A percentile compares a stretch with the other conserved stretches of the same genome.
phyloP scores from a whole-genome alignment of 2,113 vertebrate species.

The Gallinago paraguaiae region DNA sequence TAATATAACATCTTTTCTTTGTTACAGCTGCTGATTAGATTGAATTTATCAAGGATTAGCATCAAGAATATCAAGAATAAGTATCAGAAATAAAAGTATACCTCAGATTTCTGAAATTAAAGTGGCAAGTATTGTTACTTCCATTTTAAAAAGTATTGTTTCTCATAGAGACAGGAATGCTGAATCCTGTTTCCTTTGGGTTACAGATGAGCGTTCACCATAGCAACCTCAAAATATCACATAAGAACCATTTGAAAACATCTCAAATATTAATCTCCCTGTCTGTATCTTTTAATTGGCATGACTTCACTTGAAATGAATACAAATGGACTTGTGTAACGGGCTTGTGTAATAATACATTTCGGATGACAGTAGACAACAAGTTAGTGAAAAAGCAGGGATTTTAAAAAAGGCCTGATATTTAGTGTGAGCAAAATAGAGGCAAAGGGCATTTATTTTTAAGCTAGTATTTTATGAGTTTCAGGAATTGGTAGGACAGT shows the following conservation, averaged over 20 bases:
- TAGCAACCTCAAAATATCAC: constrained; percentile 37
- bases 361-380: not conserved
- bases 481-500: not conserved
- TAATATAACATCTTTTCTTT: not conserved
- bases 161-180: not conserved
- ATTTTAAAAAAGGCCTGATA: not conserved
- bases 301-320: not conserved
- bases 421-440: not conserved
- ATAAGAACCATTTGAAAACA: not conserved
- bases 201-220: constrained; percentile 7
- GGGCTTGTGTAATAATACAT: not conserved
- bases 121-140: not conserved
- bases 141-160: not conserved
- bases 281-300: constrained; percentile 14
- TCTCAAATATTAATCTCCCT: not conserved
- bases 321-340: not conserved
- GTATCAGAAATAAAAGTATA: not conserved
- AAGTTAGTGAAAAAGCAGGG: not conserved
- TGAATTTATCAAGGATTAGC: not conserved
- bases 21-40: not conserved
- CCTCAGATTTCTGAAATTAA: not conserved
- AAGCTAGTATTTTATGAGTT: not conserved
- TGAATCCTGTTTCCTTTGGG: not conserved
- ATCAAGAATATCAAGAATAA: not conserved
- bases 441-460: not conserved